Evolutionary conservation across 2,113 vertebrate genomes (phyloP), one percentile per base, ranked within the genome.

Genomic region (Sus scrofa): DNA sequence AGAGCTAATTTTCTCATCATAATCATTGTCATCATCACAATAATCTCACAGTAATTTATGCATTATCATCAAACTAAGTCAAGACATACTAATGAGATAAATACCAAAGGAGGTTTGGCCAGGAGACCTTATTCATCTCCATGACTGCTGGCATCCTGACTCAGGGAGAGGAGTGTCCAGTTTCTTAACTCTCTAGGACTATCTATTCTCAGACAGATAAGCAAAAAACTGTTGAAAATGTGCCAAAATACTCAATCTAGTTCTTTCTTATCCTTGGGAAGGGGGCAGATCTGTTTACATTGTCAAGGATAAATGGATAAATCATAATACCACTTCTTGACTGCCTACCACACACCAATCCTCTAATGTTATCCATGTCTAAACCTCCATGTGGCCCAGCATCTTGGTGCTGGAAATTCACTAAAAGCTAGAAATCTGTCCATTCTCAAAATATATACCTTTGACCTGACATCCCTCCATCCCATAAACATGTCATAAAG

Each of bases 391-490:
- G 18, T 3, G 6, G 50, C 44, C 22, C 39, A 75, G 44, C 34
- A 85, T 15, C 27, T 89, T 74, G 32, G 18, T 78, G n/a, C 86
- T 50, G 19, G 68, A 87, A 93, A 95, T 82, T 52, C 54, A 77
- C 18, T 77, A 75, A 86, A 86, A 77, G 91, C 34, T 83, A 32
- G 30, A 95, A 50, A 32, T 85, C 37, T 82, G 34, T 52, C 95
- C 50, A 85, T 82, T 85, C 75, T 94, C 39, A 94, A 91, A 95
- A 95, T 70, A 56, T 20, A 77, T 86, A 11, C 6, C 16, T 30
- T 92, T 77, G 22, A 91, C 30, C 12, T 93, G 32, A 67, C 6
- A 77, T 10, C 15, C 18, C 52, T 13, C 30, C 4, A 39, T 12
- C 24, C 34, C 19, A 27, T 14, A 27, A 54, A 84, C n/a, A n/a